Percentiles rank a stretch among this genome's conserved stretches.
phyloP scores from a whole-genome alignment of 64 coral and sea anemone species.

The Hydrozoanthus tunicans region DNA sequence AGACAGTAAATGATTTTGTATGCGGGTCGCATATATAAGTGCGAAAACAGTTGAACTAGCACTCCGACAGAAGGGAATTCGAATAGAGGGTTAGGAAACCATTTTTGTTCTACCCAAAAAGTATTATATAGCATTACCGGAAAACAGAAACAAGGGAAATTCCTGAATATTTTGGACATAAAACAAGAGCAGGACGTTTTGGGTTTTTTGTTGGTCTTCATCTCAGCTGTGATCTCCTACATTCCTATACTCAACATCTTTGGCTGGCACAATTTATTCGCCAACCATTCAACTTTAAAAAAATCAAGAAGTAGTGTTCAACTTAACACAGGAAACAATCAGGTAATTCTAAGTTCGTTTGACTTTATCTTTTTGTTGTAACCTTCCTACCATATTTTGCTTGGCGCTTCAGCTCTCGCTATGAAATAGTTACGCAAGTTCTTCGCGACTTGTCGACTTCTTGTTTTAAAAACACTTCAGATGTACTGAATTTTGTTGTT shows the following conservation, averaged over 20 bases:
- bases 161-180: constrained; percentile 25
- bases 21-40: constrained; percentile 62
- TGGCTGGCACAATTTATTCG: background rate
- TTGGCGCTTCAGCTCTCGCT: constrained; percentile 16
- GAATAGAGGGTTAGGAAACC: constrained; percentile 16
- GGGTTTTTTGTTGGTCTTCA: constrained; percentile 25
- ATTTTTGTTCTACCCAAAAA: constrained; percentile 34
- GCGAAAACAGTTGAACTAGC: constrained; percentile 13
- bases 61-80: constrained; percentile 20
- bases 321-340: constrained; percentile 31
- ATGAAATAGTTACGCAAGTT: constrained; percentile 31
- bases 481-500: constrained; percentile 51
- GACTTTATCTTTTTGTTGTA: background rate
- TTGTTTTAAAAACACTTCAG: constrained; percentile 37
- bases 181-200: background rate
- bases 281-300: constrained; percentile 23
- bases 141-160: constrained; percentile 39
- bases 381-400: background rate
- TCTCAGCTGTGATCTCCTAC: constrained; percentile 6
- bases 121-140: constrained; percentile 46
- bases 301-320: constrained; percentile 5
- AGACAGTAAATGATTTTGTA: constrained; percentile 51
- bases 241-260: constrained; percentile 47
- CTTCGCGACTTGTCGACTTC: constrained; percentile 10
- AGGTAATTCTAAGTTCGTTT: constrained; percentile 20